Evolutionary conservation across 1,140 invertebrate species (phyloP).

Genomic region (Phocides pigmalion): DNA sequence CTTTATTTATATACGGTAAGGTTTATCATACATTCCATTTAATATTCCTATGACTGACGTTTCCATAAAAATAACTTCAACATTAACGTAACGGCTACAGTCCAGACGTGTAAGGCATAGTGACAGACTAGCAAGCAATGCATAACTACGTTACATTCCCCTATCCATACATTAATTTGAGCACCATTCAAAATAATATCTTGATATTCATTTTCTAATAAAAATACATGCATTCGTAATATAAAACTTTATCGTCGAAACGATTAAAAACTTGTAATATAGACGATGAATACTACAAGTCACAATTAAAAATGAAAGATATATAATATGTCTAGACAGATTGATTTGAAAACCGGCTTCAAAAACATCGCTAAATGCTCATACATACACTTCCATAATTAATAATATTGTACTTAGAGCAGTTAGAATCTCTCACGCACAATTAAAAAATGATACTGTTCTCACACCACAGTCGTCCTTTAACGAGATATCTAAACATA

Average conservation of each 20-base stretch:
- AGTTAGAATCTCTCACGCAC: no score
- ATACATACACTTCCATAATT: no score
- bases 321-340: no score
- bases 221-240: conserved; percentile 14
- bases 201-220: conserved; percentile 17
- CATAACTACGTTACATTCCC: conserved; percentile 20
- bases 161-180: conserved; percentile 43
- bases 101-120: conserved; percentile 47
- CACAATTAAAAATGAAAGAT: not conserved
- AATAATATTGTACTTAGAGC: no score
- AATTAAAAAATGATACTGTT: no score
- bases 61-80: conserved; percentile 54
- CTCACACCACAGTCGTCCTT: no score
- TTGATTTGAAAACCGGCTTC: no score
- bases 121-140: conserved; percentile 54
- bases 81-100: conserved; percentile 45
- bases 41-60: conserved; percentile 58
- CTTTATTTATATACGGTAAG: conserved; percentile 51
- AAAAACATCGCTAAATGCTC: no score
- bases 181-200: conserved; percentile 47
- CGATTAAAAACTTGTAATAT: no score
- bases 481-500: no score
- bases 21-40: conserved; percentile 62
- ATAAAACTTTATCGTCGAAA: no score
- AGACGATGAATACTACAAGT: no score